phyloP scores from a whole-genome alignment of 2,888 invertebrate species.

The Caenorhabditis sp. region DNA sequence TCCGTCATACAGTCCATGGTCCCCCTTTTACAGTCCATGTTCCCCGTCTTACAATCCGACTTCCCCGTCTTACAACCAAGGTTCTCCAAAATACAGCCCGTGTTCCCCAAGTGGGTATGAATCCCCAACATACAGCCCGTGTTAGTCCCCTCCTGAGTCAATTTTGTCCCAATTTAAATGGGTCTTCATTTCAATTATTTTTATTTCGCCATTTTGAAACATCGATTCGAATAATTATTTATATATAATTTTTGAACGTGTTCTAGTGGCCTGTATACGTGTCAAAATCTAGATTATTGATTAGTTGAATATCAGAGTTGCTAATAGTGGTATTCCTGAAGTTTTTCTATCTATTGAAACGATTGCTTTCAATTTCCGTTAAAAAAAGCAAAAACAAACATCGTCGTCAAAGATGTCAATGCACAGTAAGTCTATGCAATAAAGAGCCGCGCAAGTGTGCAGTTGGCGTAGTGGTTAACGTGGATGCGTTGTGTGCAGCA shows the following conservation, averaged over 20 bases:
- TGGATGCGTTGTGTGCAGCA: no score
- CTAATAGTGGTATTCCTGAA: no score
- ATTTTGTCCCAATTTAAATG: no score
- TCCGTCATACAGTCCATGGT: no score
- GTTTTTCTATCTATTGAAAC: neutral
- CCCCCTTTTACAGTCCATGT: no score
- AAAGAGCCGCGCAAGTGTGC: neutral
- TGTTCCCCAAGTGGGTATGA: no score
- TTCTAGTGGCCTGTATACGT: neutral
- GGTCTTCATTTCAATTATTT: no score
- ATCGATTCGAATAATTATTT: neutral
- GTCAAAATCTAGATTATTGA: neutral
- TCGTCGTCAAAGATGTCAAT: slow-evolving; percentile 5
- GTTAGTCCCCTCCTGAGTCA: no score
- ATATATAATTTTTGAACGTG: neutral
- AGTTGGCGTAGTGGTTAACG: neutral
- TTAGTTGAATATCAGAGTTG: neutral
- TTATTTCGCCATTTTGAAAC: neutral
- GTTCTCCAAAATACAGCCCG: no score
- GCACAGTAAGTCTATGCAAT: neutral
- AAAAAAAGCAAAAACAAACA: slow-evolving; percentile 6
- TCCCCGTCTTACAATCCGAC: no score
- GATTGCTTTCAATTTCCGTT: slow-evolving; percentile 5
- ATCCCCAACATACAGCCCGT: no score
- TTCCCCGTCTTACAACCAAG: no score